Evolutionary conservation across 1,140 invertebrate genomes (phyloP), one percentile per base, ranked within the genome.

Genomic region (Amyelois transitella): DNA sequence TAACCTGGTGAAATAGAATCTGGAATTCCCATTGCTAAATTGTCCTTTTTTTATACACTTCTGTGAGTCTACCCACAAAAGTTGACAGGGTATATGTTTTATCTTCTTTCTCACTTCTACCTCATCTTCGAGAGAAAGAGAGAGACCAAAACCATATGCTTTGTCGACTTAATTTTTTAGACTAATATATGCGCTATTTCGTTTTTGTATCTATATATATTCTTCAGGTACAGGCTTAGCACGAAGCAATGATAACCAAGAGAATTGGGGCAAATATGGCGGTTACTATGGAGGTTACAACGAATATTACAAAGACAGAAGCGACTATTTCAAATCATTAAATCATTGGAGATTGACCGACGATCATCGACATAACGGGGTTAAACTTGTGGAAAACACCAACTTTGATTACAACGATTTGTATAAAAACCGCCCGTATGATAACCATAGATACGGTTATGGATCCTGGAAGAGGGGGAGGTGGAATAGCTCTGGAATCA

Each of bases 181-280:
- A 49, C 19, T 56, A 21, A n/a, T 44, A 51, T 45, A 0, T 24
- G 3, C n/a, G n/a, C n/a, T n/a, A n/a, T n/a, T n/a, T 18, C 19
- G 5, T 24, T 43, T 25, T 19, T 20, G 21, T 22, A 48, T 19
- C 17, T 1, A 32, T 38, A 1, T 38, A 12, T 38, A 38, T 14
- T 38, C 32, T 38, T 14, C 17, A 38, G 32, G 32, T 14, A 38
- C 52, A 86, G 81, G 83, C 43, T 21, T 80, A 51, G 72, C 64
- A 12, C 72, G 71, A 18, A 71, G 62, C 51, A 66, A 72, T 10
- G 75, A 81, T 4, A 75, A 77, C 18, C 47, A 74, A 10, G 72
- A 81, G 51, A 71, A 69, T n/a, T 86, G 81, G 78, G 77, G 83
- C 2, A 70, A 84, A 65, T 88, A 88, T 48, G 83, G 82, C 0